Conservation (phyloP, 1,140 invertebrate genomes). For the Ericerus pela region DNA sequence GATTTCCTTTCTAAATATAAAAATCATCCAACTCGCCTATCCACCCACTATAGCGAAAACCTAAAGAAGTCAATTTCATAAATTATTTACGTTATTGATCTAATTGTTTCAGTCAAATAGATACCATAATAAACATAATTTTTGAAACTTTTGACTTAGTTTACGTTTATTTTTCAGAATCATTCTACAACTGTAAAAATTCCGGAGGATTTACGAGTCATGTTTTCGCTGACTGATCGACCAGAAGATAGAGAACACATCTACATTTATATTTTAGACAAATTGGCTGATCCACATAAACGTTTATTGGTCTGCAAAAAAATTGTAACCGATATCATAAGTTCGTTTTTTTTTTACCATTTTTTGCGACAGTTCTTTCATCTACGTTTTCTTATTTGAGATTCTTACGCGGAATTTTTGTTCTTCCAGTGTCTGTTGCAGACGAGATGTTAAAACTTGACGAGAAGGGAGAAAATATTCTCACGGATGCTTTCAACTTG, state of each 20-base stretch:
- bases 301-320: background rate
- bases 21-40: too few species aligned
- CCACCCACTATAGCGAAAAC: too few species aligned
- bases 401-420: background rate
- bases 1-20: too few species aligned
- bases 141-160: background rate
- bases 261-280: background rate
- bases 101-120: too few species aligned
- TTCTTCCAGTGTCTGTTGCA: background rate
- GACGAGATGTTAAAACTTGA: background rate
- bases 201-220: background rate
- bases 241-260: background rate
- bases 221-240: background rate
- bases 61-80: too few species aligned
- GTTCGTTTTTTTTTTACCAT: background rate
- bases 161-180: background rate
- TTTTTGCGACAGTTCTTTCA: background rate
- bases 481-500: background rate
- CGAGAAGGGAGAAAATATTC: background rate
- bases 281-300: background rate
- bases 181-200: constrained; percentile 1
- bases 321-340: background rate
- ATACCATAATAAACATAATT: too few species aligned
- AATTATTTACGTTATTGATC: too few species aligned
- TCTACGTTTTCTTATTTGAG: background rate